Evolutionary conservation across 2,797 vertebrate genomes (phyloP), one percentile per base, ranked within the genome.

Genomic region (Remorina albescens): DNA sequence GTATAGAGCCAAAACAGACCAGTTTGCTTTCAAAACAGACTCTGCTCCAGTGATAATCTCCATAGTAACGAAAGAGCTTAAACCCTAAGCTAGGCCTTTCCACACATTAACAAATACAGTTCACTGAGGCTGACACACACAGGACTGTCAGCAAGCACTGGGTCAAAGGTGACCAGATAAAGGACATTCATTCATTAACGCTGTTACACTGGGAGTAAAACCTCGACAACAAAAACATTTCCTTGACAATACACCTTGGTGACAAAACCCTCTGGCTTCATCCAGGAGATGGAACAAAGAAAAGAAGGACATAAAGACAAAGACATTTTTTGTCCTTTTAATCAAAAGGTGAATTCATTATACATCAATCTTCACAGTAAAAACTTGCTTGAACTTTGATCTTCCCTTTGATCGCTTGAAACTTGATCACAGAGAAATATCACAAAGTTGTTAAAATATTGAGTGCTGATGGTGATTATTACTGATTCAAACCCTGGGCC

Each of bases 21-120:
- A 88, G 91, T 93, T 94, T 94, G 93, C 93, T 94, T 93, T 94
- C 85, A 91, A 92, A 93, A 93, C 92, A 94, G 84, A 85, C 86
- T 68, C 82, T 61, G 81, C 63, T 74, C 78, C 74, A 42, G 65
- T 47, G 92, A 94, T 94, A 93, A 94, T 91, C 44, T 19, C 91
- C 89, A 93, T 93, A 89, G 93, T 77, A 92, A 94, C 93, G 54
- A 44, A 54, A 61, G 80, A 81, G 70, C 74, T 74, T 66, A 84
- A 81, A 86, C 73, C 55, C 73, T 25, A 51, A 61, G 64, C 80
- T 71, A 66, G 53, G 70, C 61, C 74, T 82, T 80, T 89, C 76
- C 76, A 63, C 78, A 76, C 30, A 12, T 77, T 77, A 37, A 81
- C 84, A 68, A 83, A 74, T 50, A 70, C 61, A 74, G 80, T 65